Base-by-base conservation (phyloP, 1,140 invertebrate genomes). In the Anastrepha obliqua region DNA sequence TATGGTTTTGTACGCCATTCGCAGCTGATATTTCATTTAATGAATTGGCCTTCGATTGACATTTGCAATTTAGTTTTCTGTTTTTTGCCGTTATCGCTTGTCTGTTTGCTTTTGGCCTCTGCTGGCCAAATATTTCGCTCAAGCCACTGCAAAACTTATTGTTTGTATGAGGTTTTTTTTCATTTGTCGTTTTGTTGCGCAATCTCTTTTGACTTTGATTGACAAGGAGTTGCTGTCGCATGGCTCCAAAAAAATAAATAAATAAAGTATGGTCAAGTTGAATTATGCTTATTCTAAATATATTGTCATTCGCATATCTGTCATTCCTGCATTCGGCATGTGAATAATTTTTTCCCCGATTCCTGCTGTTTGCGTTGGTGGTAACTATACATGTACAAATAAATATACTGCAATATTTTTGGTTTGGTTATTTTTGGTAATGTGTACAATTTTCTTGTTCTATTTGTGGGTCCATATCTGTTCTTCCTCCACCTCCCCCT, bases 181-280 rank as follows among this genome's bases (percentile, higher is more conserved):
- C 9, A 78, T n/a, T 9, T 3, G 47, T 29, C 55, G 74, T 58
- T 55, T 55, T 55, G n/a, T 81, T 81, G 67, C 13, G 2, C 74
- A 20, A 81, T 47, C 17, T 39, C 42, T 17, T 81, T 81, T 81
- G 74, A 81, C 47, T 47, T 81, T 81, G 74, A 81, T 81, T 81
- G 74, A 81, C 74, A 81, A 29, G 39, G 42, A 42, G 42, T 44
- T 47, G 42, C 70, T 17, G 70, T 47, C 70, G 44, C 70, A 51
- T 74, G 29, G 15, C n/a, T 9, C 47, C 47, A 55, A 55, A 81
- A 81, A 51, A 78, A 51, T 9, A 17, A 13, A 62, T 17, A 62
- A 62, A 62, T 9, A 67, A 67, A 81, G 47, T 29, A 47, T 47
- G 67, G 42, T 74, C 67, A 74, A 74, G 39, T 39, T 74, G 67